Evolutionary conservation across 2,888 invertebrate genomes (phyloP).

Genomic region (Galerucella calmariensis): DNA sequence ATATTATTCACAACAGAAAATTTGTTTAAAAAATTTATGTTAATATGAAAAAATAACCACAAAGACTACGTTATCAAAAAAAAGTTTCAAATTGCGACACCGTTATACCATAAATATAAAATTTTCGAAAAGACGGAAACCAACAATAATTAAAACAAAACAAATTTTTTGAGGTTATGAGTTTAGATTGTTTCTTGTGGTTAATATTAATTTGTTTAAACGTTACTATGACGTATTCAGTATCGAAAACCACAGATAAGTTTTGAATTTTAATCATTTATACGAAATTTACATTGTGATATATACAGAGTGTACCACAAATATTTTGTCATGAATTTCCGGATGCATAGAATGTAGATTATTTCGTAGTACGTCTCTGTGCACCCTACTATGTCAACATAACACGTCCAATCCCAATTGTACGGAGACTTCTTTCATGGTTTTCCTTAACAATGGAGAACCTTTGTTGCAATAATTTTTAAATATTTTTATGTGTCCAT

Average conservation of each 20-base stretch:
- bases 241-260: background rate
- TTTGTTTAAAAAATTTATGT: too few relatives aligned
- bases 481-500: slow-evolving; percentile 35
- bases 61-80: too few relatives aligned
- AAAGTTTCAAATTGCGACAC: too few relatives aligned
- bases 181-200: background rate
- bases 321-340: too few relatives aligned
- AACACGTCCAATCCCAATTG: slow-evolving; percentile 26
- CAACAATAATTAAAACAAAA: background rate
- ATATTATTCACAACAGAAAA: too few relatives aligned
- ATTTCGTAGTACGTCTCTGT: slow-evolving; percentile 14
- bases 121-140: background rate
- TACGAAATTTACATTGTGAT: too few relatives aligned
- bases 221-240: background rate
- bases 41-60: too few relatives aligned
- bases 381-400: slow-evolving; percentile 20
- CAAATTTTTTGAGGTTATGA: too few relatives aligned
- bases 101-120: too few relatives aligned
- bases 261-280: too few relatives aligned
- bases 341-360: too few relatives aligned
- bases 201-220: background rate
- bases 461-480: slow-evolving; percentile 25
- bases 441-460: slow-evolving; percentile 27
- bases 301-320: too few relatives aligned
- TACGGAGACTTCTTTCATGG: slow-evolving; percentile 21